A percentile compares a stretch with the other conserved stretches of the same genome.
Conservation (phyloP, 2,113 vertebrate species). For the human (Homo sapiens) region GRCh38 chr3:55530001-55530500, state of each 20-base stretch:
- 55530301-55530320: background rate
- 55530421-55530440: background rate
- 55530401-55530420: background rate
- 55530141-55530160: background rate
- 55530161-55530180: background rate
- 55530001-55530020: no score
- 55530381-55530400: background rate
- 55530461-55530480: background rate
- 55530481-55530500: background rate
- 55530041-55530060: background rate
- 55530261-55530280: background rate
- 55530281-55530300: background rate
- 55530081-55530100: background rate
- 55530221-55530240: background rate
- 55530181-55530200: constrained; percentile 10
- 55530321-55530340: background rate
- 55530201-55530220: constrained; percentile 74
- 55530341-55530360: background rate
- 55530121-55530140: background rate
- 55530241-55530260: background rate
- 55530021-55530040: no score
- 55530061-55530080: background rate
- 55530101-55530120: background rate
- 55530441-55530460: background rate
- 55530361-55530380: background rate